A percentile compares a stretch with the other conserved stretches of the same genome.
Conservation (phyloP, 1,140 invertebrate genomes). For the Nymphalis io region DNA sequence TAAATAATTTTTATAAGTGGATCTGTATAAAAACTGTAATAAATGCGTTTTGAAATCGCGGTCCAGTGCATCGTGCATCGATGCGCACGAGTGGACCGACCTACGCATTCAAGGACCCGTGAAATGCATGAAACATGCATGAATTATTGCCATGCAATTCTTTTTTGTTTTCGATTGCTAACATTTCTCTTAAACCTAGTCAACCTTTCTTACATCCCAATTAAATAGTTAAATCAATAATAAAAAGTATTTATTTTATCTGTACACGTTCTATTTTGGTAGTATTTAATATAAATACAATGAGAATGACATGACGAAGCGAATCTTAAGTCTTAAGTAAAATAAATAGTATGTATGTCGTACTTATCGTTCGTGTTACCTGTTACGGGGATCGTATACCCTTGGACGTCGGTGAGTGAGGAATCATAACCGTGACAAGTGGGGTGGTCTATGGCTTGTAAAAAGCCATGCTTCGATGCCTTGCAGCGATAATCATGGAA, state of each 20-base stretch:
- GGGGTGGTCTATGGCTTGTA: slow-evolving; percentile 74
- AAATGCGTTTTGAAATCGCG: slow-evolving; percentile 64
- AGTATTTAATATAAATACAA: not conserved
- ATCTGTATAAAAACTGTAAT: slow-evolving; percentile 15
- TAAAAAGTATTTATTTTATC: not conserved
- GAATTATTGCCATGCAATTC: slow-evolving; percentile 32
- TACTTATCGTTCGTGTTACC: slow-evolving; percentile 14
- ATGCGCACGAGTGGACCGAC: slow-evolving; percentile 54
- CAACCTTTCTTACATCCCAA: too few relatives aligned
- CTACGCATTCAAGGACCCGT: slow-evolving; percentile 63
- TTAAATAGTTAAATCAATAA: too few relatives aligned
- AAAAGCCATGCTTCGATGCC: slow-evolving; percentile 65
- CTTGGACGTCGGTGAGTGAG: slow-evolving; percentile 44
- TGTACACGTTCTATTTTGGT: not conserved
- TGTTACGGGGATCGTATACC: slow-evolving; percentile 41
- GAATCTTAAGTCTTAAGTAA: slow-evolving; percentile 12
- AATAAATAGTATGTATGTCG: slow-evolving; percentile 13
- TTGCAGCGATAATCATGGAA: slow-evolving; percentile 53
- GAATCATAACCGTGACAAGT: slow-evolving; percentile 72
- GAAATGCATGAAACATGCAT: slow-evolving; percentile 54
- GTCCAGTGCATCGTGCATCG: slow-evolving; percentile 57
- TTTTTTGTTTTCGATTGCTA: slow-evolving; percentile 9
- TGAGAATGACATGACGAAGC: slow-evolving; percentile 15
- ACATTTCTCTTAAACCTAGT: not conserved
- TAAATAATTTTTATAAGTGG: not conserved